Evolutionary conservation across 2,113 vertebrate genomes (phyloP).

Genomic region (Ramphastos sulfuratus): DNA sequence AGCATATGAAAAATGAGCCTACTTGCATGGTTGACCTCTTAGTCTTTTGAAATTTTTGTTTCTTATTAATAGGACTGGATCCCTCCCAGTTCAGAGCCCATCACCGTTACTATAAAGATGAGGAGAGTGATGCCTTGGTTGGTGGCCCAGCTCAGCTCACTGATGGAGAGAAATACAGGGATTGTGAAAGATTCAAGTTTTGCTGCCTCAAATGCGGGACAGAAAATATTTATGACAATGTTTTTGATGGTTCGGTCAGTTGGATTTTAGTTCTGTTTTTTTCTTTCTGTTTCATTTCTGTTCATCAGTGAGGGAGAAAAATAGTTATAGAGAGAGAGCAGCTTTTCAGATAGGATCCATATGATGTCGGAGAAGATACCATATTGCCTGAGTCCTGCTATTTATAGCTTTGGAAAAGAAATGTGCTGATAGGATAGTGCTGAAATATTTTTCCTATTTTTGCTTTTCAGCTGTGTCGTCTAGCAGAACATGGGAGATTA

Average conservation of each 20-base stretch:
- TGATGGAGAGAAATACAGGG: conserved; percentile 93
- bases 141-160: conserved; percentile 90
- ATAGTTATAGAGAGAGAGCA: background rate
- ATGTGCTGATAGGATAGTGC: conserved; percentile 16
- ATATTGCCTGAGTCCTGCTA: conserved; percentile 1
- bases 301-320: background rate
- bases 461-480: conserved; percentile 36
- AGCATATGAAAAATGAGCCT: conserved; percentile 58
- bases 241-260: conserved; percentile 93
- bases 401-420: conserved; percentile 35
- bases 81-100: conserved; percentile 90
- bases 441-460: conserved; percentile 40
- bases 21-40: conserved; percentile 61
- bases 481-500: conserved; percentile 14
- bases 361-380: conserved; percentile 12
- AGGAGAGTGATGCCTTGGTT: conserved; percentile 86
- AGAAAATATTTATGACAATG: conserved; percentile 91
- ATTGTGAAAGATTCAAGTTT: conserved; percentile 93
- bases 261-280: background rate
- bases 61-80: conserved; percentile 87
- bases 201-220: conserved; percentile 87
- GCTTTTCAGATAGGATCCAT: background rate
- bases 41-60: conserved; percentile 70
- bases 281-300: conserved; percentile 5
- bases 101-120: conserved; percentile 90